Percentiles rank a stretch among this genome's conserved stretches.
phyloP scores from a whole-genome alignment of 2,888 invertebrate genomes.

The Dioctria linearis region DNA sequence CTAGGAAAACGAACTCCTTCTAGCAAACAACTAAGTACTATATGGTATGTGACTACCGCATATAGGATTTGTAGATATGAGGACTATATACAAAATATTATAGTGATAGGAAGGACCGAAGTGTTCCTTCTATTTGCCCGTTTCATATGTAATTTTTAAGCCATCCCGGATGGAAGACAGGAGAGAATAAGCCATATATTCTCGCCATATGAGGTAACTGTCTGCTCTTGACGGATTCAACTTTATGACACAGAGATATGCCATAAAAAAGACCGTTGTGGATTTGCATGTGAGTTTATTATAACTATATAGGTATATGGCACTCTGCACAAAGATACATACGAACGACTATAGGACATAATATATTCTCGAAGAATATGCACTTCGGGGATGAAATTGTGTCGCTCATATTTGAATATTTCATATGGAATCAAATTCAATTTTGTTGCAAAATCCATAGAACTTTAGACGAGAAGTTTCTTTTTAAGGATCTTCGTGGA shows the following conservation, averaged over 20 bases:
- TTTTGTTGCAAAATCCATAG: conserved; percentile 30
- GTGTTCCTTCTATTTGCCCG: conserved; percentile 12
- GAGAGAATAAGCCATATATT: neutral
- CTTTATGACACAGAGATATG: conserved; percentile 41
- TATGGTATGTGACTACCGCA: neutral
- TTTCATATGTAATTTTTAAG: conserved; percentile 39
- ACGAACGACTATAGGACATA: neutral
- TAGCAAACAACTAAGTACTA: too few relatives aligned
- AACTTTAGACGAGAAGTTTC: neutral
- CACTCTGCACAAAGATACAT: conserved; percentile 1
- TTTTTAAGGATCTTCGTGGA: too few relatives aligned
- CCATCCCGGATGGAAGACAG: neutral
- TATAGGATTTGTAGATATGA: conserved; percentile 2
- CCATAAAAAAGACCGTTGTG: conserved; percentile 36
- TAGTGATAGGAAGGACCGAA: neutral
- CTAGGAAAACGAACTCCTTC: neutral
- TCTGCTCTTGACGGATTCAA: conserved; percentile 14
- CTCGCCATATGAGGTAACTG: neutral
- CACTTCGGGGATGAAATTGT: conserved; percentile 16
- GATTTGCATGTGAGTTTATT: conserved; percentile 45
- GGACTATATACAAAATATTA: neutral
- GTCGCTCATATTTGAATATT: conserved; percentile 32
- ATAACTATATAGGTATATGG: neutral
- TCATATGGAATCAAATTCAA: conserved; percentile 49
- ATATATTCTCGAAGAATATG: neutral